Conservation (phyloP, 2,888 invertebrate genomes). For the Patella ulyssiponensis region DNA sequence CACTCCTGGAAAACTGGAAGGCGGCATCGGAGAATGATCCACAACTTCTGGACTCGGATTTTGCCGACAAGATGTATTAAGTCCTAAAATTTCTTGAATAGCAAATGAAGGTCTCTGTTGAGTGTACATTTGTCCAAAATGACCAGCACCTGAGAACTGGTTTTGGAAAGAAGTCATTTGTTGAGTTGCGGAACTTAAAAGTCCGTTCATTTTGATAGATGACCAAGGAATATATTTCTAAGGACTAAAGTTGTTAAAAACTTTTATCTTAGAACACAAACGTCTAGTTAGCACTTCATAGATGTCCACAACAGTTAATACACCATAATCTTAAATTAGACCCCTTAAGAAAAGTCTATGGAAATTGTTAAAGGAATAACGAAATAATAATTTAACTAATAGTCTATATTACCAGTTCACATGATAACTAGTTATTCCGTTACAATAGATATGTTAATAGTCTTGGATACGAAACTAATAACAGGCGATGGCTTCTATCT, state of each 20-base stretch:
- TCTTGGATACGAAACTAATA: too few relatives aligned
- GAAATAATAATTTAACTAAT: too few relatives aligned
- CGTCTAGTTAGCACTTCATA: too few relatives aligned
- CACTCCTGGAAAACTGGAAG: slow-evolving; percentile 43
- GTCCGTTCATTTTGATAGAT: slow-evolving; percentile 36
- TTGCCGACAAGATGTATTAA: slow-evolving; percentile 60
- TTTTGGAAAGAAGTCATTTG: slow-evolving; percentile 48
- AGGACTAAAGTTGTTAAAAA: background rate
- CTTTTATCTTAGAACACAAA: too few relatives aligned
- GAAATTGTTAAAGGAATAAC: too few relatives aligned
- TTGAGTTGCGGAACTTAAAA: slow-evolving; percentile 38
- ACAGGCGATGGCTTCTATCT: too few relatives aligned
- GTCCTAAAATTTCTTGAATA: slow-evolving; percentile 88
- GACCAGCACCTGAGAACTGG: slow-evolving; percentile 44
- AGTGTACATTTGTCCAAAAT: slow-evolving; percentile 53
- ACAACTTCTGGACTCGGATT: slow-evolving; percentile 52
- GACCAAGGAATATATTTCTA: slow-evolving; percentile 14
- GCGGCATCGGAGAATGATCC: slow-evolving; percentile 44
- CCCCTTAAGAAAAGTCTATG: too few relatives aligned
- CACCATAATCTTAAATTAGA: too few relatives aligned
- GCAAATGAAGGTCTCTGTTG: slow-evolving; percentile 89
- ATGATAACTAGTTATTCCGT: too few relatives aligned
- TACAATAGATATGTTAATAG: too few relatives aligned
- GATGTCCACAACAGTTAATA: too few relatives aligned
- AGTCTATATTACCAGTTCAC: too few relatives aligned